phyloP scores from a whole-genome alignment of 2,797 vertebrate species.

The Gallinago solitaria region DNA sequence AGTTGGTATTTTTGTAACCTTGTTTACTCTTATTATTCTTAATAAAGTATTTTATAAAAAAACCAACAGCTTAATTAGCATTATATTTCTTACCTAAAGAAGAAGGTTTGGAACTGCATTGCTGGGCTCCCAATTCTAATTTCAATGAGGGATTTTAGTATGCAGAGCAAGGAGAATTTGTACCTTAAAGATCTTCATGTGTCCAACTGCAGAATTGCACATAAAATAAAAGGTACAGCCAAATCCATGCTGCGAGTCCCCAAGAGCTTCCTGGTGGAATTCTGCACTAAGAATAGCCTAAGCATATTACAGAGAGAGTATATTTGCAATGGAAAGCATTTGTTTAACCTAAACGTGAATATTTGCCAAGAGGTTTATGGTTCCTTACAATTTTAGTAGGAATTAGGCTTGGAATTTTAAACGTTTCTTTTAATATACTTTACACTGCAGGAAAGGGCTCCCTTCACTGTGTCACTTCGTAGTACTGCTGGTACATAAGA shows the following conservation, averaged over 20 bases:
- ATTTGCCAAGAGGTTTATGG: background rate
- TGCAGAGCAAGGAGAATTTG: background rate
- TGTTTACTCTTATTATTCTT: conserved; percentile 76
- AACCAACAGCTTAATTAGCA: background rate
- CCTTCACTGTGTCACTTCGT: background rate
- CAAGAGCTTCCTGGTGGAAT: background rate
- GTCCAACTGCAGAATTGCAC: background rate
- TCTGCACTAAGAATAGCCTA: background rate
- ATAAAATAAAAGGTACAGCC: background rate
- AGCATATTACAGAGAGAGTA: background rate
- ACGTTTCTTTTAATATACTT: background rate
- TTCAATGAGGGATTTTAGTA: background rate
- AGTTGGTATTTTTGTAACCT: conserved; percentile 84
- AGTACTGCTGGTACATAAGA: background rate
- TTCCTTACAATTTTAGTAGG: background rate
- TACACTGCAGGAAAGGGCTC: background rate
- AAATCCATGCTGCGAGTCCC: background rate
- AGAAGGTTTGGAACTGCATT: background rate
- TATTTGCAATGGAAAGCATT: background rate
- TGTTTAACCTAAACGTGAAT: background rate
- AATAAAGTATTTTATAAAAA: conserved; percentile 83
- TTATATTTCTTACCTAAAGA: conserved; percentile 47
- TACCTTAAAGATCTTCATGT: background rate
- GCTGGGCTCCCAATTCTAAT: background rate
- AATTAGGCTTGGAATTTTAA: background rate